Percentiles rank a stretch among this genome's conserved stretches.
These are phyloP conservation scores for Egretta garzetta DNA, from an alignment of 2,113 vertebrate species.

Conservation along the genomic window DNA sequence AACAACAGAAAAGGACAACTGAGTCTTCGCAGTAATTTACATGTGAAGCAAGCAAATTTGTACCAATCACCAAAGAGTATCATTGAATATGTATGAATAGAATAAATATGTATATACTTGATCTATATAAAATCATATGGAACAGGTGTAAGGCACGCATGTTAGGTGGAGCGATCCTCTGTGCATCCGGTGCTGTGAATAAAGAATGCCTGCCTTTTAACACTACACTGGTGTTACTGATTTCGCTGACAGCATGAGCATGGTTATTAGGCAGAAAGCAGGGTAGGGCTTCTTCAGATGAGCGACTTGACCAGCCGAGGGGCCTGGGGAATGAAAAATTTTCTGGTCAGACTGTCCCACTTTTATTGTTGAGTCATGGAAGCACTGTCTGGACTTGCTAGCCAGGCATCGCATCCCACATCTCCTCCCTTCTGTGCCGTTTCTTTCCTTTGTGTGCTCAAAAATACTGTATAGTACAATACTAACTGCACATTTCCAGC, in stretches of 20 bases:
- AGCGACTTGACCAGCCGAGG: accelerated
- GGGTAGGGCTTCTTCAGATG: neutral
- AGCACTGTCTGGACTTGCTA: neutral
- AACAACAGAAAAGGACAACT: too few species aligned
- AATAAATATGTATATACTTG: too few species aligned
- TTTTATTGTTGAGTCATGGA: neutral
- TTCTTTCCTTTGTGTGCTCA: neutral
- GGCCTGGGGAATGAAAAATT: neutral
- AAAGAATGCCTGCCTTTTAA: too few species aligned
- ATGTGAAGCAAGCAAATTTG: too few species aligned
- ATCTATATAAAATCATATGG: too few species aligned
- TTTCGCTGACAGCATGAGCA: neutral
- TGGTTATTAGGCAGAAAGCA: neutral
- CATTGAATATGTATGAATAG: too few species aligned
- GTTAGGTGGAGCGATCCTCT: too few species aligned
- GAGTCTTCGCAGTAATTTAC: too few species aligned
- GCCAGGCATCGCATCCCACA: neutral
- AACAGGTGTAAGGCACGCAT: too few species aligned
- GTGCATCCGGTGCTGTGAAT: too few species aligned
- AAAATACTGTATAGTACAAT: neutral
- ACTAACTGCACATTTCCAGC: neutral
- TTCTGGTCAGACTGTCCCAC: neutral
- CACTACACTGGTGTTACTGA: too few species aligned
- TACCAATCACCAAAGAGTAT: too few species aligned
- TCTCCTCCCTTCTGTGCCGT: neutral